phyloP scores from a whole-genome alignment of 2,113 vertebrate species.

The Phalacrocorax pelagicus region DNA sequence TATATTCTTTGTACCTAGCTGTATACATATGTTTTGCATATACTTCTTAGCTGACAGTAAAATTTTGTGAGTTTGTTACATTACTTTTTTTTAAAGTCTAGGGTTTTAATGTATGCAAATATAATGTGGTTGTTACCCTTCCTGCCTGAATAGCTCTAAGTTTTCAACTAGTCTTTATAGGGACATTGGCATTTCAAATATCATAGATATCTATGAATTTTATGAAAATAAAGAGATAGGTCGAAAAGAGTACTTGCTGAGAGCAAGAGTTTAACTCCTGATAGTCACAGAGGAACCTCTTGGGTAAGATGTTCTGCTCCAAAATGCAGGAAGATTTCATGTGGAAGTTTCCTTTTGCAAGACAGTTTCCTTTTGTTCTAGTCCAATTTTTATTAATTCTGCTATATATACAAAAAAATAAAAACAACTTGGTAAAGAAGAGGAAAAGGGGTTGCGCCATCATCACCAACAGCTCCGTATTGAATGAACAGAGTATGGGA shows the following conservation, averaged over 20 bases:
- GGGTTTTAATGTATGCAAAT: neutral
- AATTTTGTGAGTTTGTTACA: neutral
- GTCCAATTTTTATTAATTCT: neutral
- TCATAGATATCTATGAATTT: neutral
- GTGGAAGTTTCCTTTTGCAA: neutral
- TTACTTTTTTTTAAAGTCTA: neutral
- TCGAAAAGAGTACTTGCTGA: neutral
- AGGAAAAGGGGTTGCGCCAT: neutral
- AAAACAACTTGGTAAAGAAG: neutral
- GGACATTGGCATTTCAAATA: neutral
- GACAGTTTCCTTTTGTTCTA: neutral
- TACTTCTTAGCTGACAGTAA: neutral
- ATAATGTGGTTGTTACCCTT: neutral
- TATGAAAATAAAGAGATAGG: neutral
- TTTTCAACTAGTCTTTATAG: neutral
- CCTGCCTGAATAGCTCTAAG: neutral
- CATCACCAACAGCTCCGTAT: neutral
- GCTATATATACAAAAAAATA: neutral
- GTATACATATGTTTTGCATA: neutral
- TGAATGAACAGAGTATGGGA: neutral
- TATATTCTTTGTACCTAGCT: neutral
- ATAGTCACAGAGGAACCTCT: neutral
- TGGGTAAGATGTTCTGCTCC: neutral
- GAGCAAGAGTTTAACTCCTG: neutral
- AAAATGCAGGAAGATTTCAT: neutral